Evolutionary conservation across 2,888 invertebrate genomes (phyloP), one percentile per base, ranked within the genome.

Genomic region (Agriopis marginaria): DNA sequence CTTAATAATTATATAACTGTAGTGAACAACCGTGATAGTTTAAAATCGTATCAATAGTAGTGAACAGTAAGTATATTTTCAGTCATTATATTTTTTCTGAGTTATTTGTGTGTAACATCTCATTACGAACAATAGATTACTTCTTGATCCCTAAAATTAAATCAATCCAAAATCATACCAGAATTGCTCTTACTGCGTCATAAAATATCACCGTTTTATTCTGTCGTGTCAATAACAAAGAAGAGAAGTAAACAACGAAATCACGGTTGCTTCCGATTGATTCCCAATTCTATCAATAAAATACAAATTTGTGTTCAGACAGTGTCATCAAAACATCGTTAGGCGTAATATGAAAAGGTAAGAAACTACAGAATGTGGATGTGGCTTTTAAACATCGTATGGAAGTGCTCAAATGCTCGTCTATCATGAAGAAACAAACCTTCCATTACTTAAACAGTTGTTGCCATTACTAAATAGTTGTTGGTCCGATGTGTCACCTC

Each of bases 311-410:
- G 45, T 58, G 53, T 47, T 61, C 14, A 47, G 45, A 45, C 51
- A 56, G 55, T 63, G 54, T 64, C 72, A 68, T 72, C 68, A 72
- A 74, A 72, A 74, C 59, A 66, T 70, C 72, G 60, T 70, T 74
- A 72, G 62, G 45, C 17, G 42, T 50, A 32, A 51, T 58, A 62
- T 23, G 45, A 42, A 53, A 68, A 68, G 45, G 50, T 44, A 61
- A 23, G 8, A 10, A 32, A 1, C n/a, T 39, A 47, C 8, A 49
- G 39, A 49, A 50, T 40, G n/a, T 60, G 40, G n/a, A 60, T n/a
- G 8, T 40, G 1, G 17, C 11, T 56, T 54, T 54, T 54, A 40
- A 56, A 47, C 59, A 58, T 23, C 11, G 14, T n/a, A 40, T 23
- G 11, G 23, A 23, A 9, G 51, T 23, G 51, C 10, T 51, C 51